A percentile compares a stretch with the other conserved stretches of the same genome.
Conservation (phyloP, 2,888 invertebrate genomes). For the Geotrupes spiniger region DNA sequence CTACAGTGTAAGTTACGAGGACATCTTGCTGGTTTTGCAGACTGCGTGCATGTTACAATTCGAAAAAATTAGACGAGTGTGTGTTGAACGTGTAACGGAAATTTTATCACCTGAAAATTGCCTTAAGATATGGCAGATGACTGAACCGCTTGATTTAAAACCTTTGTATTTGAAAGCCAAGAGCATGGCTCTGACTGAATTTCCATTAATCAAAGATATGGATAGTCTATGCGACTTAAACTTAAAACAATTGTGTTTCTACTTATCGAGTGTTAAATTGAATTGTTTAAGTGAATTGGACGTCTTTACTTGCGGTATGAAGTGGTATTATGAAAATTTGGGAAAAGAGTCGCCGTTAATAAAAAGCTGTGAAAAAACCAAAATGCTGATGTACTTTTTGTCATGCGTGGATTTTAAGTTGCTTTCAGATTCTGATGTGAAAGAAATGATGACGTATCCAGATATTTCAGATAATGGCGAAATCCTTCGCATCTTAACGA, state of each 20-base stretch:
- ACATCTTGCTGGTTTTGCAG: conserved; percentile 42
- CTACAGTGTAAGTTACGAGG: conserved; percentile 36
- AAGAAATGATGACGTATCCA: conserved; percentile 37
- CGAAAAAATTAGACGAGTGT: conserved; percentile 37
- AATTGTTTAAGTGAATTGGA: conserved; percentile 39
- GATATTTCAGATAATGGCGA: conserved; percentile 33
- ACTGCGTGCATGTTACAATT: conserved; percentile 50
- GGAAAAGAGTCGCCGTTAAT: conserved; percentile 6
- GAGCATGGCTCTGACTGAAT: conserved; percentile 42
- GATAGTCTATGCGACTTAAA: conserved; percentile 37
- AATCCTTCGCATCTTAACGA: conserved; percentile 34
- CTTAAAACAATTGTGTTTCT: conserved; percentile 40
- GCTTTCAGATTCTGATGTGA: conserved; percentile 33
- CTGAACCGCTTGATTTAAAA: conserved; percentile 39
- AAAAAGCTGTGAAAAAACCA: conserved; percentile 6
- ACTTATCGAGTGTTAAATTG: conserved; percentile 43
- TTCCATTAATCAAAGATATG: conserved; percentile 37
- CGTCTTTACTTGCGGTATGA: conserved; percentile 44
- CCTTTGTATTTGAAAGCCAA: conserved; percentile 43
- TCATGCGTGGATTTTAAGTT: conserved; percentile 40
- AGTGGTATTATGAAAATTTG: conserved; percentile 45
- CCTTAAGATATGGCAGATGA: conserved; percentile 41
- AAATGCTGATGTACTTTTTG: conserved; percentile 36
- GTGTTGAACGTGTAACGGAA: conserved; percentile 33
- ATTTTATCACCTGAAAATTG: conserved; percentile 37